Base-by-base conservation (phyloP, 2,888 invertebrate species). In the Cosmia trapezina region DNA sequence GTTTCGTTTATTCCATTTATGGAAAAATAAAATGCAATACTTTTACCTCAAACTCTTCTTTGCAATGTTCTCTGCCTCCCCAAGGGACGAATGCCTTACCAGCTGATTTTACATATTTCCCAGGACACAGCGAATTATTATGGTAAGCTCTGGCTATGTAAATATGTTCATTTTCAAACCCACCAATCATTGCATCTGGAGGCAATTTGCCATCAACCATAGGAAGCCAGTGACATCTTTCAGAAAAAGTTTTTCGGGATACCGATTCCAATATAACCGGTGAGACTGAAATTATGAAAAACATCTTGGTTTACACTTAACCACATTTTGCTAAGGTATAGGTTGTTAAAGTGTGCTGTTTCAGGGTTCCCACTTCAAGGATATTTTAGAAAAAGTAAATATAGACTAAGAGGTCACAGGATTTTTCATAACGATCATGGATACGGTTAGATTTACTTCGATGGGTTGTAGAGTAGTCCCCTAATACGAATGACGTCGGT, bases 61-160 rank as follows among this genome's bases (percentile, higher is more conserved):
- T 97, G 22, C 96, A 94, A 86, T 98, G 97, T 90, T 98, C 98
- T 33, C 92, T 95, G 45, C 97, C 97, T 9, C 98, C 98, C 97
- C 98, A 98, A 64, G 98, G 95, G 6, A 98, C 91, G 89, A 97
- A 98, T 85, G 97, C 97, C 2, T 96, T 96, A 14, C 97, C 97
- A 88, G 97, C 97, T 22, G 97, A 97, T 41, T 97, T 97, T 68
- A 97, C 94, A 77, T 97, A 96, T 93, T 98, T 98, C 51, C 98
- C 98, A 72, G 98, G 98, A 86, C 98, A 96, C 19, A 98, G 90
- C 43, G 97, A 97, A 53, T 97, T 97, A 83, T 97, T 97, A 89
- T 98, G 98, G 49, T 94, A 92, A 9, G 97, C 97, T 83, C 98
- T 96, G 37, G 97, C 97, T 14, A 98, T 96, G 88, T 96, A 97